Evolutionary conservation across 2,797 vertebrate species (phyloP).

Genomic region (Vipera ursinii): DNA sequence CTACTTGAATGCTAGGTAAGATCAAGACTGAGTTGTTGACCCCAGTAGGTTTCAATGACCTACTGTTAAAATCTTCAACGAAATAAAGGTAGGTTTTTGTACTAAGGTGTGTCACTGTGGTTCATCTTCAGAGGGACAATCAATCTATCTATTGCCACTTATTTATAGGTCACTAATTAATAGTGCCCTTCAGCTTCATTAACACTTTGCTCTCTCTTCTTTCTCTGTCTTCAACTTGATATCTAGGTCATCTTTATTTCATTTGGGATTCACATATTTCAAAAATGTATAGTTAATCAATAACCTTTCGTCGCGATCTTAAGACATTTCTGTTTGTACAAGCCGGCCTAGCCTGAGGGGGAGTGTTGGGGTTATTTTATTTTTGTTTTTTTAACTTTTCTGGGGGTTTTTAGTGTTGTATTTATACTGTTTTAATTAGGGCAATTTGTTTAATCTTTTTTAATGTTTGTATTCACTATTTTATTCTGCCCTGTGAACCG

Average conservation of each 20-base stretch:
- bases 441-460: too few relatives aligned
- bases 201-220: background rate
- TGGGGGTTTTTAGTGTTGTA: too few relatives aligned
- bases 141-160: background rate
- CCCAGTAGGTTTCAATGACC: background rate
- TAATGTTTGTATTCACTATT: too few relatives aligned
- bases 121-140: background rate
- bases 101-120: background rate
- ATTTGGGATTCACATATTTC: background rate
- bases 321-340: too few relatives aligned
- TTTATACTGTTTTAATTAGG: too few relatives aligned
- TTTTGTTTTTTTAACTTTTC: too few relatives aligned
- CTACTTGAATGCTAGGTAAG: background rate
- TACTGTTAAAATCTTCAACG: background rate
- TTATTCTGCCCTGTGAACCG: too few relatives aligned
- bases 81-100: background rate
- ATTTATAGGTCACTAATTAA: slow-evolving; percentile 11
- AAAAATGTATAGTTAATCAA: background rate
- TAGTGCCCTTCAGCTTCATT: background rate
- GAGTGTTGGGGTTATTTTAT: too few relatives aligned
- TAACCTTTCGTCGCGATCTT: too few relatives aligned
- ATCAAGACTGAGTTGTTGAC: background rate
- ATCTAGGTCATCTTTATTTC: background rate
- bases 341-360: too few relatives aligned
- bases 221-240: background rate